phyloP scores from a whole-genome alignment of 2,797 vertebrate species.

The Lophius americanus region DNA sequence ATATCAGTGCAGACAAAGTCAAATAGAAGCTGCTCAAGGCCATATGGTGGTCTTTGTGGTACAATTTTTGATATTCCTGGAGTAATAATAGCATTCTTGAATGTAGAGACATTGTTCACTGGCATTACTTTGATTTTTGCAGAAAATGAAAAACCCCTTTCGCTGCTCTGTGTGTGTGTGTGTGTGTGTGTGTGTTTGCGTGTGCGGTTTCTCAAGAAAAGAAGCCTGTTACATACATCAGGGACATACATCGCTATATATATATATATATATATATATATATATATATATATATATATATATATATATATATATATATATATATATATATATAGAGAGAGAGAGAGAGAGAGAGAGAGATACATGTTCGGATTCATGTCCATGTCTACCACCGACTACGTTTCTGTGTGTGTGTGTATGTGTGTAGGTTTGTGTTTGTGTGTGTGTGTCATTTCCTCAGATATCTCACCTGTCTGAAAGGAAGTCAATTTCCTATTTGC shows the following conservation, averaged over 20 bases:
- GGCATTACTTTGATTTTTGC: no score
- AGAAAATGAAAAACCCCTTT: slow-evolving; percentile 2
- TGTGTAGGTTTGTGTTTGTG: slow-evolving; percentile 7
- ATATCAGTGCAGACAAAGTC: no score
- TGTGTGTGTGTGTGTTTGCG: slow-evolving; percentile 4
- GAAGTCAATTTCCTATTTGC: slow-evolving; percentile 76
- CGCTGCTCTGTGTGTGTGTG: not conserved
- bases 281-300: not conserved
- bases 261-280: slow-evolving; percentile 14
- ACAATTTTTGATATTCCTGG: no score
- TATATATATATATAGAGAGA: slow-evolving; percentile 6
- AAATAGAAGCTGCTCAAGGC: no score
- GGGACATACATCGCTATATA: not conserved
- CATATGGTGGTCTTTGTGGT: no score
- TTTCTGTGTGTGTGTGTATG: not conserved
- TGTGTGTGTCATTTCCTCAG: slow-evolving; percentile 31
- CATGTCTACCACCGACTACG: no score
- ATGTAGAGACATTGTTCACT: no score
- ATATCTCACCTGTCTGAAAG: slow-evolving; percentile 65
- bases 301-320: slow-evolving; percentile 18
- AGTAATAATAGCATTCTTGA: no score
- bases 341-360: no score
- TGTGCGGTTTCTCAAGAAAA: not conserved
- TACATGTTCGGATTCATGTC: no score
- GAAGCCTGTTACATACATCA: no score